A percentile compares a stretch with the other conserved stretches of the same genome.
These are phyloP conservation scores for Unio pictorum DNA, from an alignment of 2,888 invertebrate genomes.

Conservation along the genomic window DNA sequence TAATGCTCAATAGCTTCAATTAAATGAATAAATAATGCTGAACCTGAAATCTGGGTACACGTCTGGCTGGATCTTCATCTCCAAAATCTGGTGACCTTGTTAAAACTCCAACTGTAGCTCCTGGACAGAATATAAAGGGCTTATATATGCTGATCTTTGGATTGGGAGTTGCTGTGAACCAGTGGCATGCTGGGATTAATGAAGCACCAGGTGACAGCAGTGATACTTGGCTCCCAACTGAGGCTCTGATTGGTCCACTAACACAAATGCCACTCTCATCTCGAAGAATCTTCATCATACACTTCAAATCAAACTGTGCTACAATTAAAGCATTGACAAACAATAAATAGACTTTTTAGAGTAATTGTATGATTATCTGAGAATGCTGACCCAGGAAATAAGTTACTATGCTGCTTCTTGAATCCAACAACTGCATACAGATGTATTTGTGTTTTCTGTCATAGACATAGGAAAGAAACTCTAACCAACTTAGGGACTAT, in stretches of 20 bases:
- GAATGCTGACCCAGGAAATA: neutral
- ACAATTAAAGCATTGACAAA: slow-evolving; percentile 12
- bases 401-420: no score
- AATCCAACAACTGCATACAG: no score
- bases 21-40: neutral
- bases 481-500: no score
- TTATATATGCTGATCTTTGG: slow-evolving; percentile 84
- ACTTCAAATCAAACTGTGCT: slow-evolving; percentile 57
- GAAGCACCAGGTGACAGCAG: slow-evolving; percentile 76
- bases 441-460: no score
- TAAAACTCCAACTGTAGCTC: slow-evolving; percentile 36
- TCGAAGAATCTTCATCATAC: slow-evolving; percentile 65
- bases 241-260: slow-evolving; percentile 73
- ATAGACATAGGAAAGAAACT: no score
- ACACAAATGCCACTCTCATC: slow-evolving; percentile 78
- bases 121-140: slow-evolving; percentile 77
- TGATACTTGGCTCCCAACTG: slow-evolving; percentile 74
- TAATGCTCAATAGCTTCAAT: no score
- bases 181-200: slow-evolving; percentile 75
- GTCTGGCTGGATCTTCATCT: slow-evolving; percentile 66
- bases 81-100: slow-evolving; percentile 76
- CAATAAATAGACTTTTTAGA: neutral
- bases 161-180: slow-evolving; percentile 88
- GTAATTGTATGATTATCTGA: neutral
- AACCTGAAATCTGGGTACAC: slow-evolving; percentile 64